These are phyloP conservation scores for Lycopodina hypogea DNA, from an alignment of 37 sponge, comb jelly and placozoan species.

Conservation along the genomic window DNA sequence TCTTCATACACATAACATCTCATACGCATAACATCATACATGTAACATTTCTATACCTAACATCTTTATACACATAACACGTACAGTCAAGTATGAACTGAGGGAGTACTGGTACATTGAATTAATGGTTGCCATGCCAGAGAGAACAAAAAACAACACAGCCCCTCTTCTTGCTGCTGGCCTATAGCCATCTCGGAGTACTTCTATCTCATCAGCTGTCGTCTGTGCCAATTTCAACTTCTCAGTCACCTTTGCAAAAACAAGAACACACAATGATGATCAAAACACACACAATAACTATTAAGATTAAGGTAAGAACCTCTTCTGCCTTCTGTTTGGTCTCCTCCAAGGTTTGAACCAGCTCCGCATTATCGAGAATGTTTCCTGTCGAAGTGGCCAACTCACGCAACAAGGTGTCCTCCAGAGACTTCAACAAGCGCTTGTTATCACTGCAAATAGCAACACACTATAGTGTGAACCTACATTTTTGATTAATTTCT, in stretches of 20 bases:
- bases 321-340: slow-evolving; percentile 97
- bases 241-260: slow-evolving; percentile 51
- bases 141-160: slow-evolving; percentile 96
- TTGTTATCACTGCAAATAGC: slow-evolving; percentile 82
- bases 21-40: not conserved
- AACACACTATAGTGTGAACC: not conserved
- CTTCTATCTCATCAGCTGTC: slow-evolving; percentile 90
- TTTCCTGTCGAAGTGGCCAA: slow-evolving; percentile 97
- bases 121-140: slow-evolving; percentile 98
- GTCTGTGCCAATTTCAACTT: slow-evolving; percentile 84
- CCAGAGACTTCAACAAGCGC: slow-evolving; percentile 91
- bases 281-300: not conserved
- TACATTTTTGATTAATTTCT: no score
- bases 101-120: slow-evolving; percentile 99
- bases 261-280: slow-evolving; percentile 41
- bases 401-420: slow-evolving; percentile 97
- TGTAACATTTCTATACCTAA: no score
- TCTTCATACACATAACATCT: not conserved
- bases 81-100: slow-evolving; percentile 73
- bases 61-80: not conserved
- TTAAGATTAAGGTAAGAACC: slow-evolving; percentile 31
- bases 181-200: slow-evolving; percentile 89
- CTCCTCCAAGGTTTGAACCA: slow-evolving; percentile 95
- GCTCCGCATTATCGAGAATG: slow-evolving; percentile 98
- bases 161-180: slow-evolving; percentile 96